These are phyloP conservation scores for Sipha maydis DNA, from an alignment of 2,888 invertebrate species.

Conservation along the genomic window DNA sequence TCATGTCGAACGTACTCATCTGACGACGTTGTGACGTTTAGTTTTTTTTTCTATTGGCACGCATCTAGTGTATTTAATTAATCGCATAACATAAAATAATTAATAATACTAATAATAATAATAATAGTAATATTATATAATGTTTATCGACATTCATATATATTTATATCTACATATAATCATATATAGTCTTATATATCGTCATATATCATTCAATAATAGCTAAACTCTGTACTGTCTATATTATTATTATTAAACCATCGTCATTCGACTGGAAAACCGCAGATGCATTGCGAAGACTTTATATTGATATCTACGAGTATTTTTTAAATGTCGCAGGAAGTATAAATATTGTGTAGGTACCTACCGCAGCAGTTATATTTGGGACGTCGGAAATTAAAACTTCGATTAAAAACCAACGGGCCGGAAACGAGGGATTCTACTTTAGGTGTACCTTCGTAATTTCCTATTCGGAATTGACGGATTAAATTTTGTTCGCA, in stretches of 20 bases:
- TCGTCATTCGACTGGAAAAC: not conserved
- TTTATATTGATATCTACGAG: not conserved
- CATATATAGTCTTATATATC: not conserved
- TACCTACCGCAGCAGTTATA: not conserved
- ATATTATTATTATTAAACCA: not conserved
- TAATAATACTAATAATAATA: no score
- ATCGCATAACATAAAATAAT: not conserved
- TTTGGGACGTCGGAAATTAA: conserved; percentile 38
- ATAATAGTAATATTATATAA: no score
- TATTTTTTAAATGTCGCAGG: not conserved
- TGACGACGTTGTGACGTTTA: not conserved
- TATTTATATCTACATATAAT: not conserved
- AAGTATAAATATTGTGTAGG: not conserved
- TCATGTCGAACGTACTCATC: not conserved
- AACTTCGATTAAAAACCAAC: not conserved
- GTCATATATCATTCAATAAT: not conserved
- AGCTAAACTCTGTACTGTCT: not conserved
- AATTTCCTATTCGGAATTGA: conserved; percentile 45
- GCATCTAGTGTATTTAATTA: not conserved
- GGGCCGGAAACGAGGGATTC: conserved; percentile 18
- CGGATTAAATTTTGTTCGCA: not conserved
- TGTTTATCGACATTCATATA: no score
- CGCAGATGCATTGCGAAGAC: not conserved
- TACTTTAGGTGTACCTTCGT: not conserved
- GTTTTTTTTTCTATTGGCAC: not conserved